These are phyloP conservation scores for Rhingia campestris DNA, from an alignment of 2,888 invertebrate species.

Conservation along the genomic window DNA sequence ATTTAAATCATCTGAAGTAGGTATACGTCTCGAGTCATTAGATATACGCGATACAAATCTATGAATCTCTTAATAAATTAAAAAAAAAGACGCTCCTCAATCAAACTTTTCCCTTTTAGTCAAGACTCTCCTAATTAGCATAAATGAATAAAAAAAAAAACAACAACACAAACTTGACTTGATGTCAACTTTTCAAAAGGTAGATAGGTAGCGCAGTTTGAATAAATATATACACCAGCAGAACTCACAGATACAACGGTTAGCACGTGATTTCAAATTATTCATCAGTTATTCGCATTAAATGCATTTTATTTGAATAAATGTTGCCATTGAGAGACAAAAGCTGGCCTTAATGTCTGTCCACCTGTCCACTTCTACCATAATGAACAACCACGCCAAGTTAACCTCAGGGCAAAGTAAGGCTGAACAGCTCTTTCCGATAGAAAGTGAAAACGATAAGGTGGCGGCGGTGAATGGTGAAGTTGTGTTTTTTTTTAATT, in stretches of 20 bases:
- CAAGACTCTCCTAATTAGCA: slow-evolving; percentile 12
- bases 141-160: slow-evolving; percentile 10
- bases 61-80: slow-evolving; percentile 4
- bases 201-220: not conserved
- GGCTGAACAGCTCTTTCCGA: slow-evolving; percentile 5
- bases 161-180: slow-evolving; percentile 6
- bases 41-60: not conserved
- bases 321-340: not conserved
- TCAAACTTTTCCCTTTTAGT: slow-evolving; percentile 30
- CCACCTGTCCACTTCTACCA: not conserved
- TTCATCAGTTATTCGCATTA: slow-evolving; percentile 26
- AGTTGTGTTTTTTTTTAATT: not conserved
- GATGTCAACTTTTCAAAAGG: slow-evolving; percentile 1
- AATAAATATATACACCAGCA: not conserved
- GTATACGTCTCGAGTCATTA: not conserved
- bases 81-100: slow-evolving; percentile 18
- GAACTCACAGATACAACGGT: not conserved
- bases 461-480: no score
- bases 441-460: slow-evolving; percentile 34
- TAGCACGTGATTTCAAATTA: slow-evolving; percentile 32
- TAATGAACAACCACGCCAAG: no score
- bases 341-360: slow-evolving; percentile 19
- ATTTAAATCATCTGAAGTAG: slow-evolving; percentile 19
- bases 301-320: slow-evolving; percentile 11
- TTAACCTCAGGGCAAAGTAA: not conserved